These are phyloP conservation scores for Rhopalosiphum nymphaeae DNA, from an alignment of 2,888 invertebrate genomes.

Conservation along the genomic window DNA sequence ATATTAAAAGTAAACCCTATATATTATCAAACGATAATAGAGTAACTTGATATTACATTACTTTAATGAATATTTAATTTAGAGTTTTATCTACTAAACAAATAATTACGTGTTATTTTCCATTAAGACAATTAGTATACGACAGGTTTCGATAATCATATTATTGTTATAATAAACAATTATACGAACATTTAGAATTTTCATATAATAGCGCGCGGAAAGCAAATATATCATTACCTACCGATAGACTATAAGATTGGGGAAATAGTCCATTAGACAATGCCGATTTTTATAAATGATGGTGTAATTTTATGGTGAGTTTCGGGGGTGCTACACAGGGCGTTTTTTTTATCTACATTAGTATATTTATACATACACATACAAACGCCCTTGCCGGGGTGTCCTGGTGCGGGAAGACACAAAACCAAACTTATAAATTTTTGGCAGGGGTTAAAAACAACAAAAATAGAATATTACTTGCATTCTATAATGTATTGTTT, in stretches of 20 bases:
- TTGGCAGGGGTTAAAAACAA: constrained; percentile 21
- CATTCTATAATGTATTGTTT: constrained; percentile 35
- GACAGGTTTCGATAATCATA: background rate
- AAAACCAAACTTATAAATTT: constrained; percentile 24
- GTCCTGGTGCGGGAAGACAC: constrained; percentile 12
- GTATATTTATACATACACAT: background rate
- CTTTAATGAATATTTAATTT: background rate
- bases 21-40: background rate
- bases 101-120: background rate
- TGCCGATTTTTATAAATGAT: constrained; percentile 24
- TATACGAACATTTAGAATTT: background rate
- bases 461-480: constrained; percentile 45
- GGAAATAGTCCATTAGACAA: constrained; percentile 5
- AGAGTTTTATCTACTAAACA: background rate
- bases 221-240: background rate
- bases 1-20: background rate
- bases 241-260: background rate
- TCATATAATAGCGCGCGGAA: background rate
- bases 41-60: background rate
- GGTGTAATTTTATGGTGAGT: constrained; percentile 11
- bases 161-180: background rate
- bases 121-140: background rate
- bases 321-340: background rate
- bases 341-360: background rate
- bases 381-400: background rate